phyloP scores from a whole-genome alignment of 2,888 invertebrate genomes.

The Polydrusus tereticollis region DNA sequence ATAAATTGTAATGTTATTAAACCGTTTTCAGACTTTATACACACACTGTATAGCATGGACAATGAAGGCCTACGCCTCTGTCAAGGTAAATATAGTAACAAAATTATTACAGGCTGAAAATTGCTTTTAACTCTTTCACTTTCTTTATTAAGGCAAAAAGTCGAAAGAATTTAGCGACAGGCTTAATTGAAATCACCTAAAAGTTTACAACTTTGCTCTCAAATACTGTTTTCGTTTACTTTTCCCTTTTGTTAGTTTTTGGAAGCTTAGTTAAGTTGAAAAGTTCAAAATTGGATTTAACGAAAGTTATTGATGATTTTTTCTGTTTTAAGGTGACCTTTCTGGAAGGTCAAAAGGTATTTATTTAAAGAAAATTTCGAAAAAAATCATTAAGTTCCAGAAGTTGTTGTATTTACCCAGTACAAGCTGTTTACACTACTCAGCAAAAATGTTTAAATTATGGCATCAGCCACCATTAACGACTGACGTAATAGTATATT shows the following conservation, averaged over 20 bases:
- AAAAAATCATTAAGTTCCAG: no score
- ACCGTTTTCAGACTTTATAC: no score
- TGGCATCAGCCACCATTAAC: no score
- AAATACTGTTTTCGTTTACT: not conserved
- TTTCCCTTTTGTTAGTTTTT: not conserved
- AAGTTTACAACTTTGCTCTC: not conserved
- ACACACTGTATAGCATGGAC: no score
- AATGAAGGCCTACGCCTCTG: no score
- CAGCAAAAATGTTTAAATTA: no score
- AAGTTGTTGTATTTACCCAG: no score
- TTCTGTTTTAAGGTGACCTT: not conserved
- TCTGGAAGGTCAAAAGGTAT: not conserved
- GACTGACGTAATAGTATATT: no score
- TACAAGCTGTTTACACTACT: no score
- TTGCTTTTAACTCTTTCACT: not conserved
- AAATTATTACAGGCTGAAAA: not conserved
- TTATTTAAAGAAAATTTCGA: not conserved
- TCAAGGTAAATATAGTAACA: no score
- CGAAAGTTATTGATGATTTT: not conserved
- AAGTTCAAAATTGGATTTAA: constrained; percentile 2
- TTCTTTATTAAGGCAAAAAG: not conserved
- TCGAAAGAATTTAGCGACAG: not conserved
- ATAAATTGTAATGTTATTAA: no score
- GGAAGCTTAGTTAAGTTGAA: not conserved
- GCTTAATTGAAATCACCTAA: constrained; percentile 4